phyloP scores from a whole-genome alignment of 2,888 invertebrate genomes.

The Amiota mariae region DNA sequence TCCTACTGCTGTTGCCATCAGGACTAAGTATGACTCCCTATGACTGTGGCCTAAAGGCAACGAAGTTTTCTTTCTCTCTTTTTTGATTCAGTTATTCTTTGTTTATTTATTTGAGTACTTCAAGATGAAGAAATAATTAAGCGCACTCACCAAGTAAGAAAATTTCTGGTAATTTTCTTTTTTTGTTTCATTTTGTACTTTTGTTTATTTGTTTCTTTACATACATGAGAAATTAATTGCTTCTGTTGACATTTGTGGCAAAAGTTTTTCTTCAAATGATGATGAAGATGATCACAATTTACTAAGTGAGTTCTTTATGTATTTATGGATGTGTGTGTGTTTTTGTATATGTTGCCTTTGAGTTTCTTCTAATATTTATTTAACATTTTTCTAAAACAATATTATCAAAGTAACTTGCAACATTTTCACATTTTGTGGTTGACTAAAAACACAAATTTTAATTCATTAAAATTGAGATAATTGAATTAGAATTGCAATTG shows the following conservation, averaged over 20 bases:
- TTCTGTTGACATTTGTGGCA: constrained; percentile 12
- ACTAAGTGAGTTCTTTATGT: not conserved
- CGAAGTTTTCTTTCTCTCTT: not conserved
- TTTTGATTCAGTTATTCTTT: not conserved
- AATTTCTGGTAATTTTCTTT: not conserved
- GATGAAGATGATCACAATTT: not conserved
- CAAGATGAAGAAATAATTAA: constrained; percentile 15
- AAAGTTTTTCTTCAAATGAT: not conserved
- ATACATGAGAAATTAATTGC: not conserved
- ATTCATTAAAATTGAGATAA: too few species aligned
- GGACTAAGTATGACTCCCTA: not conserved
- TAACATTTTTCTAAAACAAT: not conserved
- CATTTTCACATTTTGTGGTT: too few species aligned
- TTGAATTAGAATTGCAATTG: too few species aligned
- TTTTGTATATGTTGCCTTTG: not conserved
- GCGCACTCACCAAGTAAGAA: not conserved
- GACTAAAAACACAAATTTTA: too few species aligned
- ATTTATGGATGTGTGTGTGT: not conserved
- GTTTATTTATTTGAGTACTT: not conserved
- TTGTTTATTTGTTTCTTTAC: not conserved
- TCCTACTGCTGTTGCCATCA: not conserved
- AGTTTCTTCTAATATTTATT: not conserved
- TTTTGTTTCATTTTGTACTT: not conserved
- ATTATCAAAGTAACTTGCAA: too few species aligned
- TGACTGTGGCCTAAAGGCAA: not conserved